phyloP scores from a whole-genome alignment of 2,797 vertebrate species.

The Limosa lapponica region DNA sequence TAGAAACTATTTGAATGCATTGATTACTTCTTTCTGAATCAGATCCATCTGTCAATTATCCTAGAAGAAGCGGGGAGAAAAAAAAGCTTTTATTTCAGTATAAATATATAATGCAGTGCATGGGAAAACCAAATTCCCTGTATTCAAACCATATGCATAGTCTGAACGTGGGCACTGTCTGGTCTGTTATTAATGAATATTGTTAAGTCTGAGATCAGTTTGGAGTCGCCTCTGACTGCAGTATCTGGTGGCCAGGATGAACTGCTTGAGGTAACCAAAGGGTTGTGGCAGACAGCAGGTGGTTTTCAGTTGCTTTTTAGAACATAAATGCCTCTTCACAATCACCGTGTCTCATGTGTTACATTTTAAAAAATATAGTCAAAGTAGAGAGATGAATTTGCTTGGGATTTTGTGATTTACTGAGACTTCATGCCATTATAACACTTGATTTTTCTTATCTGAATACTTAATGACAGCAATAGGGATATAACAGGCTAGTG shows the following conservation, averaged over 20 bases:
- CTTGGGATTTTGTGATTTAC: not conserved
- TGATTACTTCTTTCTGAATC: slow-evolving; percentile 44
- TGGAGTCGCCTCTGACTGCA: not conserved
- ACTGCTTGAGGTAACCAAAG: not conserved
- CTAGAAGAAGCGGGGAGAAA: not conserved
- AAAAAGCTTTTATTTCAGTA: slow-evolving; percentile 32
- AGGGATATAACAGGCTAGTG: not conserved
- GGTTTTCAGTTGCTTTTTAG: not conserved
- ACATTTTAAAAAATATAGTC: fast-evolving
- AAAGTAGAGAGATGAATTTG: not conserved
- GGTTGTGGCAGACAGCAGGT: not conserved
- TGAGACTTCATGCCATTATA: not conserved
- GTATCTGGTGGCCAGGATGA: not conserved
- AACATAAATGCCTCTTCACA: not conserved
- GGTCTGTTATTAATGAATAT: slow-evolving; percentile 19
- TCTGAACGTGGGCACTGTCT: not conserved
- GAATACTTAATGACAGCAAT: not conserved
- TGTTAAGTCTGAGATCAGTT: not conserved
- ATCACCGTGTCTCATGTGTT: fast-evolving
- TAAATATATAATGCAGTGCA: slow-evolving; percentile 13
- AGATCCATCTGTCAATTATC: slow-evolving; percentile 47
- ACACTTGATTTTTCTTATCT: not conserved
- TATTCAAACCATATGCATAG: slow-evolving; percentile 40
- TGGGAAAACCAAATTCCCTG: slow-evolving; percentile 40
- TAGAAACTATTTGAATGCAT: slow-evolving; percentile 3